Evolutionary conservation across 2,797 vertebrate species (phyloP), one percentile per base, ranked within the genome.

Genomic region (Sus cebifrons): DNA sequence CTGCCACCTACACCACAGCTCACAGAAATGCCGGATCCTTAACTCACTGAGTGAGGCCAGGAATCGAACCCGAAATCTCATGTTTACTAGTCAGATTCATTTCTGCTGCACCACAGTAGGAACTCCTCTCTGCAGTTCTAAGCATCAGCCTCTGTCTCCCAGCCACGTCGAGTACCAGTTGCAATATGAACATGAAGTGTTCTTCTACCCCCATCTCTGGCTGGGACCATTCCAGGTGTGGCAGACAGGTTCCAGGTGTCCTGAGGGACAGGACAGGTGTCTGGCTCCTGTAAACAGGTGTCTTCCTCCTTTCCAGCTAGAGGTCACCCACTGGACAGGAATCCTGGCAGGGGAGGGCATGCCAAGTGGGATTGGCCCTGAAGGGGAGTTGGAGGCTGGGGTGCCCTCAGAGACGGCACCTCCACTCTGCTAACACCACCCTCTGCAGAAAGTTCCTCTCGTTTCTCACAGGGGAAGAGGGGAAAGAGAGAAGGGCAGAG

Each of bases 331-430:
- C 56, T 73, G 29, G 27, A 36, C 56, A 65, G 75, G 52, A 32
- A 7, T n/a, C 49, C 23, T 29, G 68, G 52, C 62, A 74, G 70
- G 12, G 49, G 74, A 97, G 32, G 14, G 65, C 58, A 13, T 49
- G 52, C 17, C 44, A 29, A 83, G n/a, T 7, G 54, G 11, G 2
- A 32, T 56, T 40, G 7, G 0, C 1, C 1, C 29, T 11, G 7
- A n/a, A 25, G 13, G 13, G 40, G 60, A n/a, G 2, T 9, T 62
- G 60, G 5, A 44, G 13, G 27, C 17, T 36, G 21, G 58, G 29
- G 25, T 20, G 27, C 83, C 74, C 73, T 65, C 40, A 2, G 56
- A 81, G n/a, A n/a, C 0, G 3, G 62, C 1, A 1, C 0, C 1
- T 44, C 29, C 6, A 7, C 18, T 36, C 65, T 88, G 16, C 36